Percentiles rank a stretch among this genome's conserved stretches.
phyloP scores from a whole-genome alignment of 2,888 invertebrate genomes.

The Leucania comma region DNA sequence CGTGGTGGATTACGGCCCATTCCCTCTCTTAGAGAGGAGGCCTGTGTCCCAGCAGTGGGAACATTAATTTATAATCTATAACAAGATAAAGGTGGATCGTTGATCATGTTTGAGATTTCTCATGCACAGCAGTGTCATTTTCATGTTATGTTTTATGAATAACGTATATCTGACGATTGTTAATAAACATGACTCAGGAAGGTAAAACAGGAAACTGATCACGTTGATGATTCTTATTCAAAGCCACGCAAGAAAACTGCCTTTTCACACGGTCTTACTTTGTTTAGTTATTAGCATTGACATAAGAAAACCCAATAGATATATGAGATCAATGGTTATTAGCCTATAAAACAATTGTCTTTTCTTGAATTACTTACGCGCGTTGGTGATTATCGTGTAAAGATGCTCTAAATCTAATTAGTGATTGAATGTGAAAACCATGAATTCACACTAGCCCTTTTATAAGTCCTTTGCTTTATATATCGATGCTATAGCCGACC shows the following conservation, averaged over 20 bases:
- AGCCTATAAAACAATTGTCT: too few relatives aligned
- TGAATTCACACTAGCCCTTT: background rate
- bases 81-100: background rate
- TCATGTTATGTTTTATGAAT: constrained; percentile 34
- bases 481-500: background rate
- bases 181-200: constrained; percentile 47
- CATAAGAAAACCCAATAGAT: too few relatives aligned
- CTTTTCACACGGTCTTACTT: constrained; percentile 14
- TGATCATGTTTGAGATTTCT: background rate
- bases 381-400: constrained; percentile 7
- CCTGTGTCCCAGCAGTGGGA: too few relatives aligned
- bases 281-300: too few relatives aligned
- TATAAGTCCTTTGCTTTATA: background rate
- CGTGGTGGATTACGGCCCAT: too few relatives aligned
- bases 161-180: constrained; percentile 37
- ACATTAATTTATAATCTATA: too few relatives aligned
- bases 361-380: background rate
- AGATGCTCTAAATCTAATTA: background rate
- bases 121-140: background rate
- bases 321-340: too few relatives aligned
- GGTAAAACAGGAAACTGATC: constrained; percentile 42
- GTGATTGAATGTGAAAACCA: background rate
- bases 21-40: too few relatives aligned
- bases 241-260: background rate
- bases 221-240: constrained; percentile 35